These are phyloP conservation scores for Conops quadrifasciatus DNA, from an alignment of 2,888 invertebrate genomes.

Conservation along the genomic window DNA sequence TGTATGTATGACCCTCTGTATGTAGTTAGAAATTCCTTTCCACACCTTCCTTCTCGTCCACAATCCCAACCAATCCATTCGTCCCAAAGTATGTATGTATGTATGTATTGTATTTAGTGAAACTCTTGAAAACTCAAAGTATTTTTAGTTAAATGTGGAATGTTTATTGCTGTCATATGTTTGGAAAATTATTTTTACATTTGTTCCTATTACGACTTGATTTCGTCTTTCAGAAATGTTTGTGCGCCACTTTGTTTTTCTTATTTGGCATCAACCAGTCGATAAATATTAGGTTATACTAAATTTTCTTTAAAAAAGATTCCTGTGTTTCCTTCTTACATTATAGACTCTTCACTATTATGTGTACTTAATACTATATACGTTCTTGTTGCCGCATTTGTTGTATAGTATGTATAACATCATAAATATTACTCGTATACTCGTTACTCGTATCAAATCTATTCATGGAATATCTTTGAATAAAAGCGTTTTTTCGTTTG, in stretches of 20 bases:
- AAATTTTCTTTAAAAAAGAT: no score
- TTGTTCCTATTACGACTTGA: slow-evolving; percentile 25
- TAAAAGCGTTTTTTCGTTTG: neutral
- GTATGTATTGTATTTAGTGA: neutral
- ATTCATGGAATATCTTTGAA: neutral
- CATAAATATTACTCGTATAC: no score
- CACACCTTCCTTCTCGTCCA: neutral
- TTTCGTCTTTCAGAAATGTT: slow-evolving; percentile 7
- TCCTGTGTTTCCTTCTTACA: no score
- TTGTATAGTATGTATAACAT: no score
- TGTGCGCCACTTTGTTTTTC: neutral
- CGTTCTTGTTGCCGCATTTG: no score
- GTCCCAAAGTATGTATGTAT: neutral
- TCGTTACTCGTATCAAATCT: no score
- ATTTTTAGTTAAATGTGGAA: slow-evolving; percentile 36
- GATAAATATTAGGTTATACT: no score
- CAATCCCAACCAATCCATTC: neutral
- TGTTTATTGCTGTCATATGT: slow-evolving; percentile 35
- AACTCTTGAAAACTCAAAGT: no score
- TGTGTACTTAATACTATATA: no score
- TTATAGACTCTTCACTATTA: no score
- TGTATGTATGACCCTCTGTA: no score
- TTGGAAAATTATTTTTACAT: slow-evolving; percentile 22
- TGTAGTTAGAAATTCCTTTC: slow-evolving; percentile 19
- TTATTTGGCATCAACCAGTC: no score